phyloP scores from a whole-genome alignment of 2,888 invertebrate genomes.

The Tricholauxania praeusta region DNA sequence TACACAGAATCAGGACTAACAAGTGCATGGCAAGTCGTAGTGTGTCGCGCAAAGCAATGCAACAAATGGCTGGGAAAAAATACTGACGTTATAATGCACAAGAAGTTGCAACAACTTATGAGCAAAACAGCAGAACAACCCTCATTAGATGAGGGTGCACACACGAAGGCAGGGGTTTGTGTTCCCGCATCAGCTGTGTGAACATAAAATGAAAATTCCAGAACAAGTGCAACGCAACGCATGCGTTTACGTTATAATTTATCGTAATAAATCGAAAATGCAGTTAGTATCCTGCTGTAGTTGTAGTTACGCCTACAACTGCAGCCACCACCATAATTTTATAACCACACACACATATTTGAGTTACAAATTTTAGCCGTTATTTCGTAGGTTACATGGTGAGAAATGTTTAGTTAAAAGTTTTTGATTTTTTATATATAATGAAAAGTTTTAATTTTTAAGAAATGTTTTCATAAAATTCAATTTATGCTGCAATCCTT shows the following conservation, averaged over 20 bases:
- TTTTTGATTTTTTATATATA: too few species aligned
- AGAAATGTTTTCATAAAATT: too few species aligned
- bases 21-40: background rate
- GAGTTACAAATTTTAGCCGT: too few species aligned
- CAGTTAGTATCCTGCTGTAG: slow-evolving; percentile 7
- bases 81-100: too few species aligned
- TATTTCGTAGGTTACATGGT: too few species aligned
- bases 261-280: background rate
- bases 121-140: background rate
- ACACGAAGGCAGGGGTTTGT: background rate
- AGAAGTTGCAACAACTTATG: background rate
- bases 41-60: background rate
- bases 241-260: too few species aligned
- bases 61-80: slow-evolving; percentile 23
- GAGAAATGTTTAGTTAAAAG: too few species aligned
- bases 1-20: slow-evolving; percentile 18
- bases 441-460: too few species aligned
- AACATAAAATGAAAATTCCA: background rate
- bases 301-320: slow-evolving; percentile 6
- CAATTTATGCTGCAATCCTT: too few species aligned
- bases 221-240: slow-evolving; percentile 3
- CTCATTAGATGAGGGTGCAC: background rate
- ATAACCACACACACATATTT: too few species aligned
- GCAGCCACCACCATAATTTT: background rate
- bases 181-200: slow-evolving; percentile 2